Evolutionary conservation across 2,113 vertebrate genomes (phyloP), one percentile per base, ranked within the genome.

Genomic region (Actenoides hombroni): DNA sequence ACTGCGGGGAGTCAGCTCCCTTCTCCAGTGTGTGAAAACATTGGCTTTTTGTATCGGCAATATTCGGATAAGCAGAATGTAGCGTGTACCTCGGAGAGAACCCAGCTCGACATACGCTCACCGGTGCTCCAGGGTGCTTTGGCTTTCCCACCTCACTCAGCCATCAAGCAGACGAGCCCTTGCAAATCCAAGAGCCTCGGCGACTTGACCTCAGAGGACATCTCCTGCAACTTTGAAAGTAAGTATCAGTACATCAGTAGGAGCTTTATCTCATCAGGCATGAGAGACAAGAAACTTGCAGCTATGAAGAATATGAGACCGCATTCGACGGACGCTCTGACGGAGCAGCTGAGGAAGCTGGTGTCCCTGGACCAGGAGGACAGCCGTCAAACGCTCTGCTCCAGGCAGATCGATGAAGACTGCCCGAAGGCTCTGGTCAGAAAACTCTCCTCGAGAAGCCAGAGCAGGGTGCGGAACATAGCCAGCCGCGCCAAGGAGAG

Each of bases 161-260:
- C 87, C 75, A 63, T 95, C 64, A 98, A 95, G 56, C 97, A 97
- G 26, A 78, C 97, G 13, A 99, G 98, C 67, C 98, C 99, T 69
- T 99, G 98, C 91, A 99, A 99, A 97, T 99, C 99, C 92, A 99
- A 99, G 96, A 99, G 99, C 12, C 97, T 99, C 5, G 99, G 99
- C 48, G 99, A 99, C 96, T 96, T 99, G 91, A 99, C 99, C 0
- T 99, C 99, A 11, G 99, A 99, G 93, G 99, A 99, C 93, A 99
- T 99, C 44, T 98, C 98, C 40, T 99, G 99, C 96, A 99, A 99
- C 92, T 99, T 99, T 33, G 99, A 99, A 96, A 99, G 99, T 93
- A 99, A 99, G 95, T 99, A 99, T 76, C 98, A 99, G 51, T 99
- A 99, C 65, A 99, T 99, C 48, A 99, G 99, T 78, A 98, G 98